phyloP scores from a whole-genome alignment of 2,797 vertebrate species.

The Danio jaintianensis region DNA sequence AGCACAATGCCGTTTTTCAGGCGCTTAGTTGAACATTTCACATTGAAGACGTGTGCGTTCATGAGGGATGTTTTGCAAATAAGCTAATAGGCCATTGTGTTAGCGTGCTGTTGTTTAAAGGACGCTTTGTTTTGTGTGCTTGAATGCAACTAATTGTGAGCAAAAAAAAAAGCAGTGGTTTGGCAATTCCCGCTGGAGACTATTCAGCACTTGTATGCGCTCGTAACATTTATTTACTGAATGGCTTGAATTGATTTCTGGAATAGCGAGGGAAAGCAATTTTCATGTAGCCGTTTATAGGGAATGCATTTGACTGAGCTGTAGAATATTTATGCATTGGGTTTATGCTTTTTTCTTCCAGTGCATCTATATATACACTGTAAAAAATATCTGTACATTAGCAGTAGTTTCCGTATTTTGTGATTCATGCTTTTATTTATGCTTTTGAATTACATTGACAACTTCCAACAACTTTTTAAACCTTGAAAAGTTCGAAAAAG shows the following conservation, averaged over 20 bases:
- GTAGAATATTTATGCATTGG: not conserved
- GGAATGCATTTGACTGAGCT: not conserved
- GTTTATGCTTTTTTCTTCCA: not conserved
- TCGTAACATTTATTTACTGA: conserved; percentile 7
- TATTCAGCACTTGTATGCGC: not conserved
- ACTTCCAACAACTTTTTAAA: too few relatives aligned
- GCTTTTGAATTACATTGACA: too few relatives aligned
- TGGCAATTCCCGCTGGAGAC: not conserved
- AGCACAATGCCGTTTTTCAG: conserved; percentile 25
- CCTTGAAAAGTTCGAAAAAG: too few relatives aligned
- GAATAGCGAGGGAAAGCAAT: not conserved
- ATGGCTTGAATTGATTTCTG: not conserved
- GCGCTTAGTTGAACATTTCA: not conserved
- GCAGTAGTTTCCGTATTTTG: too few relatives aligned
- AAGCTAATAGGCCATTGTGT: conserved; percentile 25
- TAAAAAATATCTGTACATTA: too few relatives aligned
- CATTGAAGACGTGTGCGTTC: not conserved
- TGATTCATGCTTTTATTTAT: too few relatives aligned
- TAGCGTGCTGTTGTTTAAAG: not conserved
- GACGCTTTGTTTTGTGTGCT: conserved; percentile 8
- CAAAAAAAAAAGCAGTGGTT: not conserved
- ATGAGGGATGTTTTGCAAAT: conserved; percentile 32
- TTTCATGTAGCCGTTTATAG: not conserved
- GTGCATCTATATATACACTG: not conserved
- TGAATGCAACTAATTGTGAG: conserved; percentile 12